These are phyloP conservation scores for Aradus depressus DNA, from an alignment of 2,888 invertebrate species.

Conservation along the genomic window DNA sequence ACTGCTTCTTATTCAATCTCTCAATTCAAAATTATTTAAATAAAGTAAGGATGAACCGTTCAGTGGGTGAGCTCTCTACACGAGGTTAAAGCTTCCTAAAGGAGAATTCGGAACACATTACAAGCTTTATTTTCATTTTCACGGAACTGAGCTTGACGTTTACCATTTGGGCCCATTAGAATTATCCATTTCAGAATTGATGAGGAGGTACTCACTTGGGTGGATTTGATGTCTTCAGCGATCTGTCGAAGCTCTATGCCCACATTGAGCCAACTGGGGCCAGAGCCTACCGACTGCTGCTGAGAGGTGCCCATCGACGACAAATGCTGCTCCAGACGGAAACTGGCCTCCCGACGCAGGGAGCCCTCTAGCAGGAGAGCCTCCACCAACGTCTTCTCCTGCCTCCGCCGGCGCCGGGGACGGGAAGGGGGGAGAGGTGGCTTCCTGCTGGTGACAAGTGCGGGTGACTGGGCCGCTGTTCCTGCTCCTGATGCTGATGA, in stretches of 20 bases:
- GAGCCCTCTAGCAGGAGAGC: background rate
- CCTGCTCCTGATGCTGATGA: background rate
- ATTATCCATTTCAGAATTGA: no score
- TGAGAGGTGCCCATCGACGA: background rate
- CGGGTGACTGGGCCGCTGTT: slow-evolving; percentile 1
- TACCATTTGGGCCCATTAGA: no score
- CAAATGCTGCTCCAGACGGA: background rate
- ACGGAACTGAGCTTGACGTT: no score
- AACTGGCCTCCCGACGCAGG: no score
- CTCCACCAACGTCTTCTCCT: slow-evolving; percentile 14
- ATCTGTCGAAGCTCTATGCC: slow-evolving; percentile 30
- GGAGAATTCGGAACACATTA: no score
- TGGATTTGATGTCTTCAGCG: slow-evolving; percentile 29
- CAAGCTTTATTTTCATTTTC: no score
- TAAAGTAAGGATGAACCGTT: no score
- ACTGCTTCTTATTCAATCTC: no score
- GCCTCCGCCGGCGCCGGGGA: slow-evolving; percentile 7
- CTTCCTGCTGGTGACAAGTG: background rate
- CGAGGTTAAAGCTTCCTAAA: no score
- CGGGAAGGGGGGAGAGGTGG: slow-evolving; percentile 10
- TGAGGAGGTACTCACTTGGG: slow-evolving; percentile 19
- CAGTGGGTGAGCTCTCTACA: no score
- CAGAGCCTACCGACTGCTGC: background rate
- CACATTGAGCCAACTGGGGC: slow-evolving; percentile 21
- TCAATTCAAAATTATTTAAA: no score